Conservation (phyloP, 2,888 invertebrate genomes). For the Stenolophus ochropezus region DNA sequence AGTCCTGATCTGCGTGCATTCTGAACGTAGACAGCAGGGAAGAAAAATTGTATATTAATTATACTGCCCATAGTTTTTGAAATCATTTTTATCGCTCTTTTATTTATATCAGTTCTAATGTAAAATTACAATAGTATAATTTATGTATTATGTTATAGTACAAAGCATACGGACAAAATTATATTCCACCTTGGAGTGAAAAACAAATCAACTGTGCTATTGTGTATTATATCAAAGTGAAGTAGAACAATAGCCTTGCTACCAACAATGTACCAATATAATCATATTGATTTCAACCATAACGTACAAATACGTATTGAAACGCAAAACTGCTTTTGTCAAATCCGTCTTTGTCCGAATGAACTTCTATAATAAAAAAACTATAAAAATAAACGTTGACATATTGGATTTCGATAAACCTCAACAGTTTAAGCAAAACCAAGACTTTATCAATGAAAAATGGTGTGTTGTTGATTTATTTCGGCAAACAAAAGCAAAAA, state of each 20-base stretch:
- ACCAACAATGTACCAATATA: not conserved
- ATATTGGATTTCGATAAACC: not conserved
- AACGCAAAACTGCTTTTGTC: conserved; percentile 1
- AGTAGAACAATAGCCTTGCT: not conserved
- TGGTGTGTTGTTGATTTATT: not conserved
- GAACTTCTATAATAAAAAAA: not conserved
- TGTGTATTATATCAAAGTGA: not conserved
- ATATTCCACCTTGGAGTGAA: not conserved
- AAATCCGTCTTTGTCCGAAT: not conserved
- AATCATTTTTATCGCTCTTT: too few relatives aligned
- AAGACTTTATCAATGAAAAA: not conserved
- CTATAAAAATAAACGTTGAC: not conserved
- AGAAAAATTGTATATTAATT: too few relatives aligned
- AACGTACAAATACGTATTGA: not conserved
- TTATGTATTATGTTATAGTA: not conserved
- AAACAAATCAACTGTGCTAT: not conserved
- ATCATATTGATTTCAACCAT: not conserved
- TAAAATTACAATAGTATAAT: too few relatives aligned
- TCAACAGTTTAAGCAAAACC: not conserved
- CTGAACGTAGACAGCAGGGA: too few relatives aligned
- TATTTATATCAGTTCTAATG: too few relatives aligned
- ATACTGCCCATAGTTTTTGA: too few relatives aligned
- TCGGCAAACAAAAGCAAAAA: not conserved
- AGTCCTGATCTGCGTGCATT: too few relatives aligned
- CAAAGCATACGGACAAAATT: not conserved